A percentile compares a stretch with the other conserved stretches of the same genome.
These are phyloP conservation scores for Parnassius glacialis DNA, from an alignment of 2,888 invertebrate species.

Conservation along the genomic window DNA sequence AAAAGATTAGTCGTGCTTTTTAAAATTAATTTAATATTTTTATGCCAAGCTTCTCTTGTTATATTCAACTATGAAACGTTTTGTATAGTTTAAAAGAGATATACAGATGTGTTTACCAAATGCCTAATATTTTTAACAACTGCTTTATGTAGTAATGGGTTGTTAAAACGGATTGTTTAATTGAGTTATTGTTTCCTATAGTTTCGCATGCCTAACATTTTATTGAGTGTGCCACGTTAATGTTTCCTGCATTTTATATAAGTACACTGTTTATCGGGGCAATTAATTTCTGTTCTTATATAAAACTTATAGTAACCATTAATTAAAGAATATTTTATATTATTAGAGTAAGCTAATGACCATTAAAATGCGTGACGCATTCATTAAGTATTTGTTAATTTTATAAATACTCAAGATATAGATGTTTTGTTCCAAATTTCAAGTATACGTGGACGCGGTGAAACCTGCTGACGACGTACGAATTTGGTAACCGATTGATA, in stretches of 20 bases:
- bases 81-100: no score
- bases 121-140: not conserved
- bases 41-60: no score
- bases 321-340: conserved; percentile 22
- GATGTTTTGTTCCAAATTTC: no score
- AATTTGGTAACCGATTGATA: no score
- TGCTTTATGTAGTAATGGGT: conserved; percentile 8
- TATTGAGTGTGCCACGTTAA: conserved; percentile 39
- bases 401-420: not conserved
- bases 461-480: no score
- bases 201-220: conserved; percentile 48
- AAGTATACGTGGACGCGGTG: no score
- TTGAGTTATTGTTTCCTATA: conserved; percentile 45
- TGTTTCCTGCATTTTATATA: conserved; percentile 51
- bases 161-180: conserved; percentile 45
- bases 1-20: no score
- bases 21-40: no score
- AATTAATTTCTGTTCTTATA: conserved; percentile 31
- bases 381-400: not conserved
- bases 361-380: conserved; percentile 22
- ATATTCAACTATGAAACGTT: no score
- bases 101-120: no score
- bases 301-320: conserved; percentile 23
- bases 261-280: conserved; percentile 39
- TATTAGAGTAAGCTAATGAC: conserved; percentile 9